Percentiles rank a stretch among this genome's conserved stretches.
These are phyloP conservation scores for Liolophura sinensis DNA, from an alignment of 1,140 invertebrate genomes.

Conservation along the genomic window DNA sequence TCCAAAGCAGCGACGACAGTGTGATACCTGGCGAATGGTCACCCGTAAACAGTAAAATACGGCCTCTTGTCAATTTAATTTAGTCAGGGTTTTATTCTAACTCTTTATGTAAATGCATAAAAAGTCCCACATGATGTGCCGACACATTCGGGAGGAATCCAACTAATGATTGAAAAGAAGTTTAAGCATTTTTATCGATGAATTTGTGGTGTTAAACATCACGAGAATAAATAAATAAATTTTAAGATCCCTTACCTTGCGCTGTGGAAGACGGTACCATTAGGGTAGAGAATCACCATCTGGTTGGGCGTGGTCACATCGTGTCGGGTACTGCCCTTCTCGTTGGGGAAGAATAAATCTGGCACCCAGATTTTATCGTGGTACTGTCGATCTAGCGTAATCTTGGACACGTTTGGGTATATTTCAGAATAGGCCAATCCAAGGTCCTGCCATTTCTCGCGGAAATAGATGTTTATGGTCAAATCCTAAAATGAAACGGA, in stretches of 20 bases:
- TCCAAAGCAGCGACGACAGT: too few relatives aligned
- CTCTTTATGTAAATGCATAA: too few relatives aligned
- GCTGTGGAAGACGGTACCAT: constrained; percentile 15
- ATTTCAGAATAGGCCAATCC: neutral
- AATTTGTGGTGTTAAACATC: too few relatives aligned
- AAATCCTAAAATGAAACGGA: neutral
- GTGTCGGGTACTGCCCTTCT: constrained; percentile 9
- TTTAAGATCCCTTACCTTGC: constrained; percentile 13
- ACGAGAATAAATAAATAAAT: too few relatives aligned
- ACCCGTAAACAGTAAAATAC: too few relatives aligned
- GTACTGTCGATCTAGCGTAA: constrained; percentile 18
- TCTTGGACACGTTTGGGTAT: neutral
- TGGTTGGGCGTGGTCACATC: constrained; percentile 17
- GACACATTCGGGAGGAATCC: too few relatives aligned
- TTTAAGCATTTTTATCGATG: too few relatives aligned
- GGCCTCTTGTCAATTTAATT: too few relatives aligned
- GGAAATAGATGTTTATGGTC: constrained; percentile 2
- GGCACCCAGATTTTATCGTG: constrained; percentile 17
- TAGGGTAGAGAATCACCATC: constrained; percentile 10
- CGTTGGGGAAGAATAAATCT: constrained; percentile 14
- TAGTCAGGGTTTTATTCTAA: too few relatives aligned
- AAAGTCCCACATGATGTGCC: too few relatives aligned
- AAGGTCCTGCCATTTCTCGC: neutral
- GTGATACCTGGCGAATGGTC: too few relatives aligned
- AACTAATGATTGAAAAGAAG: too few relatives aligned